A percentile compares a stretch with the other conserved stretches of the same genome.
These are phyloP conservation scores for Scomber colias DNA, from an alignment of 2,113 vertebrate genomes.

Conservation along the genomic window DNA sequence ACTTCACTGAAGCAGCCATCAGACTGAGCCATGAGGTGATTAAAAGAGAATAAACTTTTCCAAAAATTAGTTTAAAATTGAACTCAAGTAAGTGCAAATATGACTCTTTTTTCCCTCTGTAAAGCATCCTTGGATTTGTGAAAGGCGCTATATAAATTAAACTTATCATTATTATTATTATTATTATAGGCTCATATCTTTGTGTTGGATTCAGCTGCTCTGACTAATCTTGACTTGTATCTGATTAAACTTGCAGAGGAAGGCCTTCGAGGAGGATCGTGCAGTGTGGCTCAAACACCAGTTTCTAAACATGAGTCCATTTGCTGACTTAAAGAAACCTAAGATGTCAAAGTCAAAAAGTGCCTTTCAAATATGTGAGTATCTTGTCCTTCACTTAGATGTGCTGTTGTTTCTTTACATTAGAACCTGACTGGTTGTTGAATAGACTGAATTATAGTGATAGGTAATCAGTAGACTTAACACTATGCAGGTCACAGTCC, in stretches of 20 bases:
- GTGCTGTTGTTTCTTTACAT: neutral
- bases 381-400: neutral
- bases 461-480: no score
- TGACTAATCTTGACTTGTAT: neutral
- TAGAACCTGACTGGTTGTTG: no score
- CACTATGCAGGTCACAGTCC: no score
- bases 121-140: no score
- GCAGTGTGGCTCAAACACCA: conserved; percentile 96
- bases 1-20: conserved; percentile 97
- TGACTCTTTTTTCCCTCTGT: no score
- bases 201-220: neutral
- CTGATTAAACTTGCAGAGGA: conserved; percentile 84
- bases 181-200: neutral
- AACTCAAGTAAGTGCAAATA: neutral
- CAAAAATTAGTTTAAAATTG: neutral
- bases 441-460: neutral
- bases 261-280: conserved; percentile 94
- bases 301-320: conserved; percentile 92
- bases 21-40: conserved; percentile 94
- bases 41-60: neutral
- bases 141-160: no score
- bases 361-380: conserved; percentile 91
- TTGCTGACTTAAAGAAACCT: conserved; percentile 87
- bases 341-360: conserved; percentile 86
- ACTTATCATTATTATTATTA: no score